Percentiles rank a stretch among this genome's conserved stretches.
phyloP scores from a whole-genome alignment of 2,797 vertebrate genomes.

The Botia kubotai region DNA sequence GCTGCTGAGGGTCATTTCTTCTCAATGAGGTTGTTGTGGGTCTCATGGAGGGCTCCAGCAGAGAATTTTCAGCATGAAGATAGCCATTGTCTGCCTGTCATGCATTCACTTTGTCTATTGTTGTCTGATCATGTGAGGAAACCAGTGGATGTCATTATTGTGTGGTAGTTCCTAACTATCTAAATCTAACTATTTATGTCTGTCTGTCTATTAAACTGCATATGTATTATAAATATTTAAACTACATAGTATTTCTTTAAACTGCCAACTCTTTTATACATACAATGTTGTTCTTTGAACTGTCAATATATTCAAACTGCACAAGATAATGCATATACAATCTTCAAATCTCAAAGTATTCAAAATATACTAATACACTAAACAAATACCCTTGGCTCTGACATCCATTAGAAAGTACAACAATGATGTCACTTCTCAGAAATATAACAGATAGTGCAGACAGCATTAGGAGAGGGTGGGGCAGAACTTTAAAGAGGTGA shows the following conservation, averaged over 20 bases:
- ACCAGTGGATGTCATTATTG: constrained; percentile 21
- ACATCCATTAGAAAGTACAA: constrained; percentile 6
- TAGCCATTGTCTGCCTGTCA: constrained; percentile 54
- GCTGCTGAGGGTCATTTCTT: constrained; percentile 32
- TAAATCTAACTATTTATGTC: too few relatives aligned
- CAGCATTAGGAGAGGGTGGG: not conserved
- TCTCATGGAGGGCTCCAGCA: constrained; percentile 45
- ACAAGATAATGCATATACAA: not conserved
- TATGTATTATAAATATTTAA: too few relatives aligned
- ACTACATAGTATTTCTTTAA: too few relatives aligned
- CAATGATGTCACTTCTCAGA: constrained; percentile 33
- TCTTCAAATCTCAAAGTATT: not conserved
- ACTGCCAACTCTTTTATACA: too few relatives aligned
- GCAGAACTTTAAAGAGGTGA: not conserved
- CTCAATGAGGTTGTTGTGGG: constrained; percentile 49
- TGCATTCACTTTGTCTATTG: constrained; percentile 47
- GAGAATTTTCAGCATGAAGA: constrained; percentile 49
- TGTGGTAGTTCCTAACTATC: constrained; percentile 4
- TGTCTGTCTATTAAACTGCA: too few relatives aligned
- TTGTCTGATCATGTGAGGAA: constrained; percentile 57
- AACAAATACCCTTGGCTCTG: not conserved
- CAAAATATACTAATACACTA: not conserved
- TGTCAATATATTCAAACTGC: not conserved
- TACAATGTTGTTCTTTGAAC: too few relatives aligned
- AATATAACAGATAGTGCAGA: constrained; percentile 13